A percentile compares a stretch with the other conserved stretches of the same genome.
These are phyloP conservation scores for Drosophila ananassae DNA, from an alignment of 1,140 invertebrate species.

Conservation along the genomic window DNA sequence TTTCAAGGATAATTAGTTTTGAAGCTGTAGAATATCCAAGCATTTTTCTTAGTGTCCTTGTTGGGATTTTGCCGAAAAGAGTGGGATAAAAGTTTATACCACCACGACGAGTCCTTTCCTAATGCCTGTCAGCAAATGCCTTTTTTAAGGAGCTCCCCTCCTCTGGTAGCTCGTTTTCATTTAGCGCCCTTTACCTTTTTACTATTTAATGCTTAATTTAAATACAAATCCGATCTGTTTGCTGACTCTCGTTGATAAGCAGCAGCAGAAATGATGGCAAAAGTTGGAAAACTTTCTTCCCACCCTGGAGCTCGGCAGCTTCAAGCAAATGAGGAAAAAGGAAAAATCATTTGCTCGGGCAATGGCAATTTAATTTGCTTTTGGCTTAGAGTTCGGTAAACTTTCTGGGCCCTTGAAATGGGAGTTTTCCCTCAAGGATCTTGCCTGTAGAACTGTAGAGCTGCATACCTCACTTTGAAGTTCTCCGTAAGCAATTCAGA, in stretches of 20 bases:
- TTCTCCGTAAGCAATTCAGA: slow-evolving; percentile 11
- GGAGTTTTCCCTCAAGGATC: slow-evolving; percentile 27
- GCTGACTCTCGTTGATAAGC: slow-evolving; percentile 77
- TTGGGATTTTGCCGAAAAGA: slow-evolving; percentile 49
- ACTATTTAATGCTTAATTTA: slow-evolving; percentile 75
- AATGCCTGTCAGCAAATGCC: slow-evolving; percentile 73
- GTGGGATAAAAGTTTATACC: slow-evolving; percentile 1
- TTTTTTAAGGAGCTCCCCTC: slow-evolving; percentile 41
- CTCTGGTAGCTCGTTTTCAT: slow-evolving; percentile 51
- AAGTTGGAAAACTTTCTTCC: slow-evolving; percentile 54
- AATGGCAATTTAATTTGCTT: slow-evolving; percentile 65
- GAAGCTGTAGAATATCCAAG: background rate
- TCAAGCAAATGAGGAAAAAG: background rate
- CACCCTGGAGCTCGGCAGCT: background rate
- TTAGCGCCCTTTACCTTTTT: slow-evolving; percentile 45
- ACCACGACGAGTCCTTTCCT: slow-evolving; percentile 39
- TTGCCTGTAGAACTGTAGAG: slow-evolving; percentile 8
- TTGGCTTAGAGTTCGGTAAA: slow-evolving; percentile 47
- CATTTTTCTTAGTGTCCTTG: slow-evolving; percentile 4
- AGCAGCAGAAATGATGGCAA: slow-evolving; percentile 57
- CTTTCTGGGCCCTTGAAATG: slow-evolving; percentile 51
- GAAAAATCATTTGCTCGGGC: slow-evolving; percentile 25
- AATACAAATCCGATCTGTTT: slow-evolving; percentile 75
- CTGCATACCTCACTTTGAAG: slow-evolving; percentile 23
- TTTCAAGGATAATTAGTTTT: background rate